A percentile compares a stretch with the other conserved stretches of the same genome.
Evolutionary conservation across 2,113 vertebrate genomes (phyloP).

Genomic region (Rynchops niger): DNA sequence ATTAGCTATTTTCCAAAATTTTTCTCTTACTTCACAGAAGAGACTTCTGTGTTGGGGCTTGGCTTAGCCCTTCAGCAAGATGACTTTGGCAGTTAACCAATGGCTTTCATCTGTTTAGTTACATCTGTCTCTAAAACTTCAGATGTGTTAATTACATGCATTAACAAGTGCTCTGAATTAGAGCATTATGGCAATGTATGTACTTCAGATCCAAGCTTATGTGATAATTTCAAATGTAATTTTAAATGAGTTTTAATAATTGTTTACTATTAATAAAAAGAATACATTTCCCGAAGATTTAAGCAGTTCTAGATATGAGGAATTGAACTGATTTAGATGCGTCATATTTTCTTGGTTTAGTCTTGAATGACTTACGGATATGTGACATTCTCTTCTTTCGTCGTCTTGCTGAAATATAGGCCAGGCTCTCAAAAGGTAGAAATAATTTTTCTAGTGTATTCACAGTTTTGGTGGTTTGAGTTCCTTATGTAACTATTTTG

Average conservation of each 20-base stretch:
- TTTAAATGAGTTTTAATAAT: not conserved
- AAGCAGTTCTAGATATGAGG: not conserved
- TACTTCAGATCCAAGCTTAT: not conserved
- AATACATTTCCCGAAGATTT: not conserved
- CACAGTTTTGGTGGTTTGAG: not conserved
- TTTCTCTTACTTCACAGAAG: not conserved
- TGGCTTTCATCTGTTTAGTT: not conserved
- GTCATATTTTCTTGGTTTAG: not conserved
- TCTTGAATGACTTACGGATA: not conserved
- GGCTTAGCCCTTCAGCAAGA: not conserved
- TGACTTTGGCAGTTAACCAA: not conserved
- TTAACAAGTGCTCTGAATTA: not conserved
- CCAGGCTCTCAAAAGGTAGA: not conserved
- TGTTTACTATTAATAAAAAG: not conserved
- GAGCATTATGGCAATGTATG: not conserved
- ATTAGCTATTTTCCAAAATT: not conserved
- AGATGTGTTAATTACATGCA: not conserved
- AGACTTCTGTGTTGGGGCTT: not conserved
- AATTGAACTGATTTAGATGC: not conserved
- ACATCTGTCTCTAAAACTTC: not conserved
- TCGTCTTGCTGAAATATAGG: not conserved
- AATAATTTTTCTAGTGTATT: not conserved
- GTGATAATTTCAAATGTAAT: not conserved
- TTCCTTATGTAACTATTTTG: not conserved
- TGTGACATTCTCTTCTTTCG: not conserved